Base-by-base conservation (phyloP, 1,140 invertebrate genomes). In the Lepidurus arcticus region DNA sequence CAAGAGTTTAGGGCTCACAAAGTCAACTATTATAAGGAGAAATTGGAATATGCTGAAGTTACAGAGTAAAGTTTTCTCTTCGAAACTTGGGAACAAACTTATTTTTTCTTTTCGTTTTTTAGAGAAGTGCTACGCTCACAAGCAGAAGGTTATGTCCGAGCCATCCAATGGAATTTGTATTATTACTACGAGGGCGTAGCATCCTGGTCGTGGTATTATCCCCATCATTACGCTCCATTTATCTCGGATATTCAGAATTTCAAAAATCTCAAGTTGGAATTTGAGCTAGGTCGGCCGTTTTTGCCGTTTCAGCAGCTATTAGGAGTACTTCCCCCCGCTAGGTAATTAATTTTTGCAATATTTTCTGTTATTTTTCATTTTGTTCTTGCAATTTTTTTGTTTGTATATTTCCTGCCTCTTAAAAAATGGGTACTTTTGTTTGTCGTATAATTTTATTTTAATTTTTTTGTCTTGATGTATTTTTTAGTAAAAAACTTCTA, bases 201-300 rank as follows among this genome's bases (percentile, higher is more conserved):
- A 44, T 97, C 94, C 1, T 99, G 97, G 97, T 94, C 94, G 26
- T 99, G 97, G 97, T 98, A 90, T 85, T 99, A 97, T 85, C 96
- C 95, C 0, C 93, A 94, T 83, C 96, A 99, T 85, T 99, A 98
- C 86, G 93, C 96, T 0, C 97, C 97, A 0, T 98, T 93, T 83
- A 93, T 98, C 74, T 97, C 95, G 8, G 97, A 99, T 85, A 90
- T 99, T 42, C 92, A 90, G 81, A 89, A 91, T 79, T 96, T 98
- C 82, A 87, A 79, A 44, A 76, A 87, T 78, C 83, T 88, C 82
- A 82, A 85, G 43, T 83, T 89, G 16, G 80, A 91, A 7, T 98
- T 96, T 84, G 91, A 97, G 9, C 82, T 94, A 76, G 94, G 92
- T 0, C 89, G 89, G 82, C 96, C 97, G 0, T 99, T 99, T 84